Base-by-base conservation (phyloP, 1,140 invertebrate species). In the Lerema accius region DNA sequence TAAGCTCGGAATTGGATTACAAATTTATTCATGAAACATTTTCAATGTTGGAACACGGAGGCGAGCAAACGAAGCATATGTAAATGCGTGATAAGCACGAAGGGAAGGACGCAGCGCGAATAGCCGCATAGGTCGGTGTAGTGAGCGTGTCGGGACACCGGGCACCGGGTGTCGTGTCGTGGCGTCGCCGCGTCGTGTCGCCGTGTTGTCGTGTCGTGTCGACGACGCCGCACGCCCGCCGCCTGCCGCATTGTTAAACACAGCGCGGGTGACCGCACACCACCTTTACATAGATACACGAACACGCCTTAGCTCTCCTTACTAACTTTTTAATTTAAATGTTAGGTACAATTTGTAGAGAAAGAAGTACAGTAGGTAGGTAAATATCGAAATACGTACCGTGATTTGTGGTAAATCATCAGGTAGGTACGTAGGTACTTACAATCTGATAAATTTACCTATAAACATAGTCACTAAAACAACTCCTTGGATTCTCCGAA, bases 1-100 rank as follows among this genome's bases (percentile, higher is more conserved):
- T 83, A 82, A 81, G 82, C 74, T 66, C 59, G 71, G 78, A 84
- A 88, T 84, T 79, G 81, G 78, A 85, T 85, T 81, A 86, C 82
- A 87, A 85, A 86, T 89, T 89, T 89, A 86, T 86, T 89, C 84
- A 87, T 86, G 82, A 80, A 87, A 84, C 82, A 84, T 87, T 87
- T 85, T 87, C 78, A 80, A 84, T 86, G 84, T 79, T 80, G 63
- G 84, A 82, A 82, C 81, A 86, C 78, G 84, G 77, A 67, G 67
- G 74, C 66, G 71, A 82, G 78, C 75, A 68, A 67, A 73, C 76
- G 76, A 76, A 82, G 82, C 84, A 86, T 84, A 87, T 87, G 86
- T 87, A 86, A 89, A 89, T 89, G 80, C 66, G 75, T 79, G 84
- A 86, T 85, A 86, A 86, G 82, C 82, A 80, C 79, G 79, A 75